phyloP scores from a whole-genome alignment of 2,113 vertebrate species.

The Cryptomyrus ogoouensis region DNA sequence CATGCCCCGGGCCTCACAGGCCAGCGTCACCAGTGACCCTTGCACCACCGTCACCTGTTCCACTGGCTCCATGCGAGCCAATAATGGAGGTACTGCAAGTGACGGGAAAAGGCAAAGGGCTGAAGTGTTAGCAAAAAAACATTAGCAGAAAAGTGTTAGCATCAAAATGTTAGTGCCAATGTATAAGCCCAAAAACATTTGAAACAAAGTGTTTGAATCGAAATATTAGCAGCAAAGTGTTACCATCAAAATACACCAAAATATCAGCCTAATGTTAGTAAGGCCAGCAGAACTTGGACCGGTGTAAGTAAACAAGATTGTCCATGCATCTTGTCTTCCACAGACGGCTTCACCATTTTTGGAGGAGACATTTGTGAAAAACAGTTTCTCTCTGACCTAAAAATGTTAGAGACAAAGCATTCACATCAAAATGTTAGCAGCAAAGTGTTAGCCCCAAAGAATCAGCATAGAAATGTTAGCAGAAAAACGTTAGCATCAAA shows the following conservation, averaged over 20 bases:
- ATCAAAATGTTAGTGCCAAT: not conserved
- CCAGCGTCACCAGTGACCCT: conserved; percentile 71
- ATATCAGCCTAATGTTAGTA: not conserved
- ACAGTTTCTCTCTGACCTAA: not conserved
- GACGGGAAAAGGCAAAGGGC: not conserved
- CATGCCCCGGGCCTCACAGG: conserved; percentile 72
- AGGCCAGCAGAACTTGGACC: not conserved
- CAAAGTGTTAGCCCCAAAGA: not conserved
- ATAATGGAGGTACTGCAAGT: conserved; percentile 62
- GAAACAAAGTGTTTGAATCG: not conserved
- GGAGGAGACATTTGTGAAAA: not conserved
- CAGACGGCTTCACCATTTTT: not conserved
- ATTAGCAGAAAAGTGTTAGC: not conserved
- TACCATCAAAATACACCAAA: not conserved
- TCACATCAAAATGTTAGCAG: not conserved
- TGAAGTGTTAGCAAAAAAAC: not conserved
- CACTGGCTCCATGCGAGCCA: conserved; percentile 62
- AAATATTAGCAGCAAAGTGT: not conserved
- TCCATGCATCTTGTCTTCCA: not conserved
- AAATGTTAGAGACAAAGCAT: not conserved
- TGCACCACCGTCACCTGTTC: conserved; percentile 64
- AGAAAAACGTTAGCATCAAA: not conserved
- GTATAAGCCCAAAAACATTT: not conserved
- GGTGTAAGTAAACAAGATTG: not conserved
- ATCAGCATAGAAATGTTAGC: not conserved